Base-by-base conservation (phyloP, 2,113 vertebrate genomes). In the Siniperca chuatsi region DNA sequence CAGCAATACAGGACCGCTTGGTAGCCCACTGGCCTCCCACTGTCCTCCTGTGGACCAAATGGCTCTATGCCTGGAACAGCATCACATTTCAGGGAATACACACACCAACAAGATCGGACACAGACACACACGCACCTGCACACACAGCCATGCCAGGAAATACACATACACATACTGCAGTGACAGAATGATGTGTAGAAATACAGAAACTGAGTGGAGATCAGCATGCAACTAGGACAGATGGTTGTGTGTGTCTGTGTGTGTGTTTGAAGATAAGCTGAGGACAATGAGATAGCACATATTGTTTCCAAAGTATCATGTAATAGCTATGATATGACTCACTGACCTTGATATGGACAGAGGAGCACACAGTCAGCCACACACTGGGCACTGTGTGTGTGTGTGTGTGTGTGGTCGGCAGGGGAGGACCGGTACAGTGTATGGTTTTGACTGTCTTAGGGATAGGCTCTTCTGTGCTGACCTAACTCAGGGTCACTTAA, bases 401-500 rank as follows among this genome's bases (percentile, higher is more conserved):
- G 54, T 58, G 52, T 61, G 40, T 42, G 46, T 25, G 54, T 46
- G 23, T 40, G 69, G 18, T 37, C n/a, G 9, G 25, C 12, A 54
- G 25, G n/a, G 40, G 81, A 78, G 78, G 50, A n/a, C 35, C 2
- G 33, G 75, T 25, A 60, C 79, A 44, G 37, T 33, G 62, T 75
- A 78, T 81, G 73, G 64, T 8, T 65, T 52, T 68, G 23, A 57
- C 4, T 78, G 25, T 70, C 15, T 55, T 10, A 3, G 52, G 50
- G 40, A 83, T 77, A 78, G n/a, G 10, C 37, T 83, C 64, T 69
- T 77, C 67, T 86, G 52, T 78, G 62, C 54, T 66, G 76, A 81
- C 66, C 58, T 46, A 33, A 73, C 54, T 90, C 81, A 82, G 91
- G 92, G 91, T 87, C 81, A 46, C 40, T 18, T 65, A 83, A 54